These are phyloP conservation scores for Rhynchophorus ferrugineus DNA, from an alignment of 1,140 invertebrate species.

Conservation along the genomic window DNA sequence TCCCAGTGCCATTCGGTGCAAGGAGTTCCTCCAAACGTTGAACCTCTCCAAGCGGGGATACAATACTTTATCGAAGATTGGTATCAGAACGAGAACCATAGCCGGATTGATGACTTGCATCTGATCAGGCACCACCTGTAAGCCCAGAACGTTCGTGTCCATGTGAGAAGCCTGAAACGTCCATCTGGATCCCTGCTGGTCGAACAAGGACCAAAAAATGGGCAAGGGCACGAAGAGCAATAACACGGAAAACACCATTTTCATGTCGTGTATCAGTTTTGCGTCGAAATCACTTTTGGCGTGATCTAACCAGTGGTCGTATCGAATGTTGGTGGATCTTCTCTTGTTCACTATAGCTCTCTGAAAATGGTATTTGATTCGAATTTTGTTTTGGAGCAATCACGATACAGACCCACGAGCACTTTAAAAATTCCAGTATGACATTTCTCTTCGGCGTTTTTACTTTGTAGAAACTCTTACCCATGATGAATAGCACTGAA, in stretches of 20 bases:
- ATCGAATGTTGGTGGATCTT: conserved; percentile 14
- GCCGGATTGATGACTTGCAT: conserved; percentile 60
- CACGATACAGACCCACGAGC: conserved; percentile 52
- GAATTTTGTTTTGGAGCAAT: not conserved
- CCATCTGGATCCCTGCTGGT: conserved; percentile 59
- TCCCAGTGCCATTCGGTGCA: conserved; percentile 60
- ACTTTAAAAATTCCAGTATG: conserved; percentile 55
- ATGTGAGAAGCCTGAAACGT: conserved; percentile 62
- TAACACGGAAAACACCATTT: conserved; percentile 39
- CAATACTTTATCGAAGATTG: conserved; percentile 52
- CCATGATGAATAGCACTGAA: conserved; percentile 61
- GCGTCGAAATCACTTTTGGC: conserved; percentile 52
- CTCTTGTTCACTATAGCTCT: conserved; percentile 24
- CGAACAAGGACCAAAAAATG: conserved; percentile 64
- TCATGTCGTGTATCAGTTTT: conserved; percentile 53
- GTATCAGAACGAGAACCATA: conserved; percentile 59
- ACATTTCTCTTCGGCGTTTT: conserved; percentile 62
- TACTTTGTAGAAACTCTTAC: conserved; percentile 60
- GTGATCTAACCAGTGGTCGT: conserved; percentile 60
- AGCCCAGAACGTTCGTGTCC: conserved; percentile 49
- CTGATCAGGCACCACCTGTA: conserved; percentile 55
- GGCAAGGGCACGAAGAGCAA: conserved; percentile 58
- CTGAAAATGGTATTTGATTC: conserved; percentile 11
- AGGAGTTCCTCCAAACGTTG: conserved; percentile 44
- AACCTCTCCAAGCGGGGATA: conserved; percentile 43